phyloP scores from a whole-genome alignment of 2,888 invertebrate species.

The Uropetala carovei region DNA sequence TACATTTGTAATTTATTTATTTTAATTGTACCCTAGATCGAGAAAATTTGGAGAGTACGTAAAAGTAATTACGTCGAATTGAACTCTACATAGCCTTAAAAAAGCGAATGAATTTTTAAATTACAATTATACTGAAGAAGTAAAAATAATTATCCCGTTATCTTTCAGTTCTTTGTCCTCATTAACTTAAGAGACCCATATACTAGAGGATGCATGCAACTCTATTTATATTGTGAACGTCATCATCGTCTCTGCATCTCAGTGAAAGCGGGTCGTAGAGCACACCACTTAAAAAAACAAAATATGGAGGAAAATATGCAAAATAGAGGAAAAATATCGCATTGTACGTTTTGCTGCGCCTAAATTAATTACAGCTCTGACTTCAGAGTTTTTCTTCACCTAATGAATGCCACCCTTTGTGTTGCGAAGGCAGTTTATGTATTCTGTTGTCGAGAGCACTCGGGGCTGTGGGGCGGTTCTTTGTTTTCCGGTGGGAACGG shows the following conservation, averaged over 20 bases:
- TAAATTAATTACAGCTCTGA: constrained; percentile 1
- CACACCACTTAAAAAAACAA: background rate
- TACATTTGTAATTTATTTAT: too few species aligned
- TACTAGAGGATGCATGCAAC: too few species aligned
- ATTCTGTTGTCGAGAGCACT: background rate
- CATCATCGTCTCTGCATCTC: background rate
- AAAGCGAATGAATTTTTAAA: too few species aligned
- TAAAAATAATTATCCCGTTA: too few species aligned
- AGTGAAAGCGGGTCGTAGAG: background rate
- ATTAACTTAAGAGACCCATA: too few species aligned
- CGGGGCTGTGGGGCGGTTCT: background rate
- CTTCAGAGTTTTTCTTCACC: background rate
- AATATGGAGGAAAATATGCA: background rate
- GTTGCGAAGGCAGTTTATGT: background rate
- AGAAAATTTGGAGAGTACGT: too few species aligned
- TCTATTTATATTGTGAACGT: too few species aligned
- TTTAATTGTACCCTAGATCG: too few species aligned
- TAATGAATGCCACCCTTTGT: constrained; percentile 17
- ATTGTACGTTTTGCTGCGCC: background rate
- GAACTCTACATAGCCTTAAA: too few species aligned
- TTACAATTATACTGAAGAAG: too few species aligned
- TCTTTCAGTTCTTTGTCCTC: too few species aligned
- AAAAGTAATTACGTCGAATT: too few species aligned
- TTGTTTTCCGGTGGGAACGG: constrained; percentile 26
- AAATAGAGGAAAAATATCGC: background rate